Evolutionary conservation across 2,888 invertebrate genomes (phyloP).

Genomic region (Himalopsyche kuldschensis): DNA sequence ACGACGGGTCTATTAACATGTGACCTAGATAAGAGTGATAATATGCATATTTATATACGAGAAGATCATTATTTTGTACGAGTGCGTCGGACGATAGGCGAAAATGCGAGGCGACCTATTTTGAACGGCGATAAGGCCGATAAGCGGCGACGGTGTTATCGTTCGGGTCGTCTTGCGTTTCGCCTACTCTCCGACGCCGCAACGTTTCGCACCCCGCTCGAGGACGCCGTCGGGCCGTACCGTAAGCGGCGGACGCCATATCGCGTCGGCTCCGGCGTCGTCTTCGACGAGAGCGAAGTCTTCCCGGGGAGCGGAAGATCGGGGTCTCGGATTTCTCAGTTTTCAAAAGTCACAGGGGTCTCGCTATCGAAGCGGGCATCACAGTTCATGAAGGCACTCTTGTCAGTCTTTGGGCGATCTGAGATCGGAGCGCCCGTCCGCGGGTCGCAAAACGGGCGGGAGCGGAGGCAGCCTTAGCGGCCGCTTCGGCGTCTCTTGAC

Average conservation of each 20-base stretch:
- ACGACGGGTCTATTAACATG: background rate
- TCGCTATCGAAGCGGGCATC: background rate
- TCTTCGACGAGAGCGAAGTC: background rate
- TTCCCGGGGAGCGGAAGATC: background rate
- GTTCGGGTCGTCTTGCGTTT: background rate
- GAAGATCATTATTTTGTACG: background rate
- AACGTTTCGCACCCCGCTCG: no score
- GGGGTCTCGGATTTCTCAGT: background rate
- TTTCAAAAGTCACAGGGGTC: background rate
- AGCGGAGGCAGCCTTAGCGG: conserved; percentile 1
- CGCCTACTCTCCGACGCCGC: no score
- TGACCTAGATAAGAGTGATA: background rate
- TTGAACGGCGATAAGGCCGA: background rate
- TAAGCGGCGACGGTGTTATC: background rate
- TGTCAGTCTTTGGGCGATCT: background rate
- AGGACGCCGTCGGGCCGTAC: background rate
- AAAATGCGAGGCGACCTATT: background rate
- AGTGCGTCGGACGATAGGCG: background rate
- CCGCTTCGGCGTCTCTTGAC: conserved; percentile 76
- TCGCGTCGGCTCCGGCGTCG: background rate
- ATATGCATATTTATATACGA: background rate
- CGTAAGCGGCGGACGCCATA: background rate
- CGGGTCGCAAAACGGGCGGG: conserved; percentile 43
- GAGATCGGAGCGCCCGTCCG: conserved; percentile 1
- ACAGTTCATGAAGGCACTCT: background rate